Conservation (phyloP, 2,113 vertebrate species). For the Xenopus laevis region DNA sequence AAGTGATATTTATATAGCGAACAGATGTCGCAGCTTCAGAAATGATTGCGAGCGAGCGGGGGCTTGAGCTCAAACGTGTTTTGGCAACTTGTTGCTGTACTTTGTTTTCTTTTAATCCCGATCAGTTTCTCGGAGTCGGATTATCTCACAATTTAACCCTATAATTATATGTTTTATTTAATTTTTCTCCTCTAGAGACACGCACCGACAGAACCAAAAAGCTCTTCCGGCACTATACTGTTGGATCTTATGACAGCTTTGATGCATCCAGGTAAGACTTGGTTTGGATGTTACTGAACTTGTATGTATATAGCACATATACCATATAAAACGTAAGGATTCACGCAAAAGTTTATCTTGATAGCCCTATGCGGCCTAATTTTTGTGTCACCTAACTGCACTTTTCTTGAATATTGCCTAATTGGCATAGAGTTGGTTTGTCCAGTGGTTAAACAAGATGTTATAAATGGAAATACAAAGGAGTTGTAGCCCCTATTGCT, state of each 20-base stretch:
- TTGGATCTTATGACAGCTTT: slow-evolving; percentile 95
- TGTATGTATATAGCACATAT: too few relatives aligned
- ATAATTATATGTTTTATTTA: slow-evolving; percentile 1
- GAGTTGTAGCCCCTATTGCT: too few relatives aligned
- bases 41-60: background rate
- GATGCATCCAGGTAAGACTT: slow-evolving; percentile 81
- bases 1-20: background rate
- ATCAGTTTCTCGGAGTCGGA: too few relatives aligned
- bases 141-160: too few relatives aligned
- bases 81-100: background rate
- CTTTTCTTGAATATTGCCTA: too few relatives aligned
- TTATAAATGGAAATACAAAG: too few relatives aligned
- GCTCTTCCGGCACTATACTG: slow-evolving; percentile 93
- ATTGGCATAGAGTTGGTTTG: too few relatives aligned
- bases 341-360: too few relatives aligned
- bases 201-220: slow-evolving; percentile 86
- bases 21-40: background rate
- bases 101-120: background rate
- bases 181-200: slow-evolving; percentile 73
- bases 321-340: too few relatives aligned
- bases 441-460: too few relatives aligned
- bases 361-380: too few relatives aligned
- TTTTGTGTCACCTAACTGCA: too few relatives aligned
- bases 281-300: background rate
- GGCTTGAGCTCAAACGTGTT: background rate